phyloP scores from a whole-genome alignment of 2,113 vertebrate species.

The Varanus salvator region DNA sequence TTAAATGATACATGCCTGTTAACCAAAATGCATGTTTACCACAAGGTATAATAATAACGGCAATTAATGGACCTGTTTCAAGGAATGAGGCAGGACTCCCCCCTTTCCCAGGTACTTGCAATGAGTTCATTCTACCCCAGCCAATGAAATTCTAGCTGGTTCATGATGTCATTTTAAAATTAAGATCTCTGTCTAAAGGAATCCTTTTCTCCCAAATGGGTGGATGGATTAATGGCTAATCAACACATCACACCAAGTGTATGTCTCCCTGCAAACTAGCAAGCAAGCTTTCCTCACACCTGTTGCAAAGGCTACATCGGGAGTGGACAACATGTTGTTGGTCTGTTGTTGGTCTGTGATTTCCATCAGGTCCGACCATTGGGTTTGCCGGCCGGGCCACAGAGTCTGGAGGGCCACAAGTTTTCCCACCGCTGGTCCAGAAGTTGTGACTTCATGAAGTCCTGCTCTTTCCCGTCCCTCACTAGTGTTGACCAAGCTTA shows the following conservation, averaged over 20 bases:
- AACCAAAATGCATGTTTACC: not conserved
- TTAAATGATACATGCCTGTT: no score
- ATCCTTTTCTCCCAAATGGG: not conserved
- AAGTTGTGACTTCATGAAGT: no score
- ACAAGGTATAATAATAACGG: no score
- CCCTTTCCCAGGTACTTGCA: not conserved
- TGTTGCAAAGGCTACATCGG: no score
- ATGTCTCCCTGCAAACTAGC: not conserved
- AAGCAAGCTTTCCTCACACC: not conserved
- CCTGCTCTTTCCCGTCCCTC: no score
- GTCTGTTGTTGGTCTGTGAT: no score
- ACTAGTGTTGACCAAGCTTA: not conserved
- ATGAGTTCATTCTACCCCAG: not conserved
- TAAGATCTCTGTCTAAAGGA: not conserved
- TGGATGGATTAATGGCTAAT: not conserved
- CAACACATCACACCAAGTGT: not conserved
- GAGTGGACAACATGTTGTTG: no score
- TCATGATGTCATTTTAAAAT: not conserved
- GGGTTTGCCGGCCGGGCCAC: no score
- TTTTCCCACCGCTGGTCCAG: no score
- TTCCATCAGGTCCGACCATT: no score
- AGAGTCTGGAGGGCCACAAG: no score
- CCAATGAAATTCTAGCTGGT: not conserved
- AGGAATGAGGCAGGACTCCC: not conserved
- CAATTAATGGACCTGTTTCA: not conserved